Percentiles rank a stretch among this genome's conserved stretches.
Conservation (phyloP, 2,888 invertebrate genomes). For the Drosophila subquinaria region DNA sequence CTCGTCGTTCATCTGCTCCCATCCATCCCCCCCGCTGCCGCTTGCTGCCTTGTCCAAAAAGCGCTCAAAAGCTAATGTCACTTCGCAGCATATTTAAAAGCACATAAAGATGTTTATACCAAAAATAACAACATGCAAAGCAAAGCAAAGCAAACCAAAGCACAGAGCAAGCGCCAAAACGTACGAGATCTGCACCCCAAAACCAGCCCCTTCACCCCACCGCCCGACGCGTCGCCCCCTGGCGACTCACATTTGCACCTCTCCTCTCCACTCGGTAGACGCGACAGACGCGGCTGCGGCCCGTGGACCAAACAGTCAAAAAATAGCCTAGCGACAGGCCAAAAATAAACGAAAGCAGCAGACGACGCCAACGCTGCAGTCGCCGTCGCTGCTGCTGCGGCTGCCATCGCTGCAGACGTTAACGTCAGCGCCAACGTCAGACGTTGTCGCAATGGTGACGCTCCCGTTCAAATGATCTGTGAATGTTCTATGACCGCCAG, state of each 20-base stretch:
- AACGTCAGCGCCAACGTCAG: conserved; percentile 24
- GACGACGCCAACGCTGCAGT: conserved; percentile 49
- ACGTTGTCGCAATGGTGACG: conserved; percentile 71
- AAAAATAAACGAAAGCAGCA: conserved; percentile 67
- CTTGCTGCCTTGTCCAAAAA: conserved; percentile 28
- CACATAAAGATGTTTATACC: conserved; percentile 81
- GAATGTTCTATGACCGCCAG: conserved; percentile 33
- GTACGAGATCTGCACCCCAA: conserved; percentile 32
- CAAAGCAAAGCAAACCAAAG: conserved; percentile 11
- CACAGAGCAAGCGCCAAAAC: conserved; percentile 13
- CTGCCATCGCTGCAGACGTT: conserved; percentile 3
- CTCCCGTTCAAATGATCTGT: conserved; percentile 41
- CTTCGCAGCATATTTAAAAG: conserved; percentile 81
- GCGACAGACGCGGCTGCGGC: conserved; percentile 52
- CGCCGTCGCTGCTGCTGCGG: conserved; percentile 17
- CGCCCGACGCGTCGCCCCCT: too few relatives aligned
- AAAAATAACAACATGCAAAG: conserved; percentile 73
- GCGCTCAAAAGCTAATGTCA: conserved; percentile 76
- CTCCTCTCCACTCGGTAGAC: conserved; percentile 5
- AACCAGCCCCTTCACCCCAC: background rate
- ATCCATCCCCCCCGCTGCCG: background rate
- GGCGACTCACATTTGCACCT: conserved; percentile 22
- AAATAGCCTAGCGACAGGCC: conserved; percentile 76
- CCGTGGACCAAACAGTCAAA: conserved; percentile 68
- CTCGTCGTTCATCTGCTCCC: conserved; percentile 43